phyloP scores from a whole-genome alignment of 1,140 invertebrate genomes.

The Aradophagus sp. region DNA sequence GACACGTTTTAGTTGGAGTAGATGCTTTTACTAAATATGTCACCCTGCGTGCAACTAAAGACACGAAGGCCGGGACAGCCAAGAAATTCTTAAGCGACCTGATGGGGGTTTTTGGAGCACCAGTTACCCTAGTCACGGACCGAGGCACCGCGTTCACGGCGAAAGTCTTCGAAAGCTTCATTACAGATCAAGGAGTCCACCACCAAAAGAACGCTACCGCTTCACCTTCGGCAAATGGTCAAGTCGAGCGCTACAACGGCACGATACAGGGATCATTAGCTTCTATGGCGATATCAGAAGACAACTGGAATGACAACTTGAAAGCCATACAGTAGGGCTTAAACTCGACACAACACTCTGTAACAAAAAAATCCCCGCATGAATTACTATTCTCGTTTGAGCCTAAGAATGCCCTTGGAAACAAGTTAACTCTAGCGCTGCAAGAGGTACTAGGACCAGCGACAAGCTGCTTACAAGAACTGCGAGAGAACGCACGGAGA shows the following conservation, averaged over 20 bases:
- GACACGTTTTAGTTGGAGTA: conserved; percentile 59
- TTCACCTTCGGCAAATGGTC: conserved; percentile 58
- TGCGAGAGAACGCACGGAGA: not conserved
- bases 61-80: conserved; percentile 6
- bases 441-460: not conserved
- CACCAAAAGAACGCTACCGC: conserved; percentile 57
- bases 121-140: conserved; percentile 55
- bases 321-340: not conserved
- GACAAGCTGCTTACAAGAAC: too few species aligned
- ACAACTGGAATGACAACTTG: conserved; percentile 32
- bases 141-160: conserved; percentile 60
- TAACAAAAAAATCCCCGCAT: conserved; percentile 15
- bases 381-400: conserved; percentile 6
- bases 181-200: conserved; percentile 46
- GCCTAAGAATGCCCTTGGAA: conserved; percentile 6
- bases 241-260: conserved; percentile 61
- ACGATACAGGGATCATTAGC: too few species aligned
- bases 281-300: conserved; percentile 4
- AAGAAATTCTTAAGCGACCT: conserved; percentile 16
- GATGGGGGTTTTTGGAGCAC: conserved; percentile 47
- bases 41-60: not conserved
- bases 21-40: conserved; percentile 67
- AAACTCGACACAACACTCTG: conserved; percentile 32
- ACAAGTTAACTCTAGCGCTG: conserved; percentile 6
- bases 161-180: conserved; percentile 53